These are phyloP conservation scores for Crenuchus spilurus DNA, from an alignment of 2,797 vertebrate genomes.

Conservation along the genomic window DNA sequence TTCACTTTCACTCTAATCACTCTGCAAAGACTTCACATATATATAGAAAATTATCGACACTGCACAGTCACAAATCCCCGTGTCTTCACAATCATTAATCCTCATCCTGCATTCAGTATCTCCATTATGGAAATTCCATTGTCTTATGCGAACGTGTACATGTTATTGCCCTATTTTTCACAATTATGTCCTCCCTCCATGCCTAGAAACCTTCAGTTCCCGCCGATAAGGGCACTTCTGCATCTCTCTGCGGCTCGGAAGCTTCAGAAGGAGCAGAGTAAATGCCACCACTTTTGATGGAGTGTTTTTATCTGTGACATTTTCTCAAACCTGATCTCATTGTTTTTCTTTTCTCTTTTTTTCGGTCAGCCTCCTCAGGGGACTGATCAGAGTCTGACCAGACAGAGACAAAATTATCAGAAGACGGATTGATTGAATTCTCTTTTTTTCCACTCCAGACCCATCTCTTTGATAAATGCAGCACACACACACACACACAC, in stretches of 20 bases:
- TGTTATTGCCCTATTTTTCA: constrained; percentile 38
- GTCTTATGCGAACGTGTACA: constrained; percentile 15
- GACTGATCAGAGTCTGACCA: constrained; percentile 28
- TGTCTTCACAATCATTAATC: constrained; percentile 22
- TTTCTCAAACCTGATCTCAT: constrained; percentile 49
- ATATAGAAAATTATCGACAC: constrained; percentile 5
- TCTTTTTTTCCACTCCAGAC: neutral
- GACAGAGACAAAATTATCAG: constrained; percentile 17
- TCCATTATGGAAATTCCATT: constrained; percentile 16
- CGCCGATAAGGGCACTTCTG: constrained; percentile 28
- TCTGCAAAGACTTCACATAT: neutral
- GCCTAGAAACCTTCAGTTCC: constrained; percentile 9
- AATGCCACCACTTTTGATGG: constrained; percentile 47
- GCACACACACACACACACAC: neutral
- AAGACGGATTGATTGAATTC: constrained; percentile 1
- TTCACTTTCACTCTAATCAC: constrained; percentile 1
- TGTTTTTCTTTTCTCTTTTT: neutral
- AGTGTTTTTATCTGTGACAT: constrained; percentile 52
- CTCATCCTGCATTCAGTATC: constrained; percentile 10
- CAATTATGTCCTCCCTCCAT: constrained; percentile 28
- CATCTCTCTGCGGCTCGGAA: constrained; percentile 13
- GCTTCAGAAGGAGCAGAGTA: constrained; percentile 13
- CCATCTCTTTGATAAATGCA: neutral
- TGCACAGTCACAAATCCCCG: neutral
- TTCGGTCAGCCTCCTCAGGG: neutral